Evolutionary conservation across 92 coral and sea anemone genomes (phyloP).

Genomic region (Ricordea florida): DNA sequence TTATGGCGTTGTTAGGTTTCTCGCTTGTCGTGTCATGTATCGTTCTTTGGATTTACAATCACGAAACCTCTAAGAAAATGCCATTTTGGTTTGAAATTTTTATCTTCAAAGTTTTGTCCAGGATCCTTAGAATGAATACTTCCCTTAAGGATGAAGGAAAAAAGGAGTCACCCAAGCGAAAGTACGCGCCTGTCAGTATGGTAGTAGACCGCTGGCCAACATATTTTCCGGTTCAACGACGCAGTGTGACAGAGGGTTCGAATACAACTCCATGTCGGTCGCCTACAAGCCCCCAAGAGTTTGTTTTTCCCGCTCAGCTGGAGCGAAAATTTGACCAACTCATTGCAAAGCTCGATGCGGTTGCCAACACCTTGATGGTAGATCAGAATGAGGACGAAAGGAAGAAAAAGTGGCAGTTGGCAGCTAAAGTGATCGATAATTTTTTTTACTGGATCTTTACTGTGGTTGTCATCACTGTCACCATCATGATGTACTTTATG

Average conservation of each 20-base stretch:
- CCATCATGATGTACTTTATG: slow-evolving; percentile 64
- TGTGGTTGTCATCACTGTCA: slow-evolving; percentile 60
- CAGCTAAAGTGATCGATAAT: slow-evolving; percentile 80
- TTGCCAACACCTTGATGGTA: slow-evolving; percentile 49
- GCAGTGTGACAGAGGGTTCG: slow-evolving; percentile 33
- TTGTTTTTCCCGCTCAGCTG: slow-evolving; percentile 21
- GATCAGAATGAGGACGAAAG: slow-evolving; percentile 59
- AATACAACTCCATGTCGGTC: slow-evolving; percentile 38
- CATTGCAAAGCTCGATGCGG: slow-evolving; percentile 53
- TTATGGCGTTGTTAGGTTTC: slow-evolving; percentile 60
- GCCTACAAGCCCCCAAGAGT: slow-evolving; percentile 14
- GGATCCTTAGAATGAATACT: slow-evolving; percentile 50
- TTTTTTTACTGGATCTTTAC: slow-evolving; percentile 85
- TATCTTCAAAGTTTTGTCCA: slow-evolving; percentile 76
- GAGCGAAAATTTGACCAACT: slow-evolving; percentile 69
- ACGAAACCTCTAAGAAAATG: slow-evolving; percentile 70
- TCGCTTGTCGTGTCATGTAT: slow-evolving; percentile 81
- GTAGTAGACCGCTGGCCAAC: slow-evolving; percentile 53
- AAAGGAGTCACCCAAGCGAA: slow-evolving; percentile 20
- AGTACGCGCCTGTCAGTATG: neutral
- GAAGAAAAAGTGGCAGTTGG: slow-evolving; percentile 81
- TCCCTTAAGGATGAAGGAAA: slow-evolving; percentile 9
- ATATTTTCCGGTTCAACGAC: slow-evolving; percentile 49
- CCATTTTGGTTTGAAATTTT: slow-evolving; percentile 73
- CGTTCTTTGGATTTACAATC: slow-evolving; percentile 74